Conservation (phyloP, 2,888 invertebrate species). For the Watsonalla cultraria region DNA sequence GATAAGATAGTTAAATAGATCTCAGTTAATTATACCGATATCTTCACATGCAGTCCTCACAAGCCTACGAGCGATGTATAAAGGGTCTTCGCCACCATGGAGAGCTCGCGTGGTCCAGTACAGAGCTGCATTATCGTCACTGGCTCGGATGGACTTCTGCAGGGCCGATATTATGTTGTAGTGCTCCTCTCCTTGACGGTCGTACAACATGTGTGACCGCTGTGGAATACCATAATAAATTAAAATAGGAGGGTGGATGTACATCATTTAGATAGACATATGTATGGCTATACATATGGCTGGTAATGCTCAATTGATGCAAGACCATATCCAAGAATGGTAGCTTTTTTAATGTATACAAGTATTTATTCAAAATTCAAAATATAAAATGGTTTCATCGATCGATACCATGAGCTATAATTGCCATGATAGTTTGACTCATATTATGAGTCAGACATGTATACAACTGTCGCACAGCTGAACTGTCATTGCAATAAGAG, state of each 20-base stretch:
- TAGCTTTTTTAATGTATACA: no score
- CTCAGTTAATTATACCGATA: constrained; percentile 68
- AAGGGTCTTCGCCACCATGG: constrained; percentile 88
- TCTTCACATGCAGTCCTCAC: constrained; percentile 88
- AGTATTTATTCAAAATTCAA: no score
- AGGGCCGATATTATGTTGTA: constrained; percentile 90
- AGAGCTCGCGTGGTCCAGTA: constrained; percentile 91
- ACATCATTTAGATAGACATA: no score
- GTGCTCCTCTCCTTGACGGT: constrained; percentile 89
- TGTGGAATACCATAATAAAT: constrained; percentile 33
- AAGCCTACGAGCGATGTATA: constrained; percentile 86
- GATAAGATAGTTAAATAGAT: neutral
- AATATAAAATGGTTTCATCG: no score
- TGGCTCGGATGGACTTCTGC: constrained; percentile 89
- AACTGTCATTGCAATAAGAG: no score
- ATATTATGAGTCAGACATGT: no score
- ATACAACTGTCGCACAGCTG: no score
- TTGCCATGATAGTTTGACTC: no score
- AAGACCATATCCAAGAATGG: no score
- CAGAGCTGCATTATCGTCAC: constrained; percentile 88
- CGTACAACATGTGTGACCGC: constrained; percentile 88
- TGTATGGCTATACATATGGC: no score
- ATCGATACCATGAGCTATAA: no score
- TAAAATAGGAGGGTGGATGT: neutral
- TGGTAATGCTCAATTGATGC: no score